Evolutionary conservation across 2,888 invertebrate genomes (phyloP), one percentile per base, ranked within the genome.

Genomic region (Heliconius ismenius): DNA sequence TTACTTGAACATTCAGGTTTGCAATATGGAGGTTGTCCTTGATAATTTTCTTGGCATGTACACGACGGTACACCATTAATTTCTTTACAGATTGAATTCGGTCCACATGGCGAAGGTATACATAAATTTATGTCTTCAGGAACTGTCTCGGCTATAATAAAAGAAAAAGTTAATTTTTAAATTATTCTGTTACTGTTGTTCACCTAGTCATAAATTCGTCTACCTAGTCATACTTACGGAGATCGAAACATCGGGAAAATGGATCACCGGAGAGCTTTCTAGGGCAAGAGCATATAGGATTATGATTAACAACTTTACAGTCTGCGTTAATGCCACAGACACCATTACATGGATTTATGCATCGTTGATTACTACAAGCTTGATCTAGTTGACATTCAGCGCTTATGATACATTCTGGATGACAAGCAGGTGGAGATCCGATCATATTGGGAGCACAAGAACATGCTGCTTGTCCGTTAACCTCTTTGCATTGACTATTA

Each of bases 1-100:
- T 97, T 97, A 80, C 96, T 96, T 69, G 96, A 94, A 87, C 98
- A 98, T 91, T 97, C 97, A 1, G 97, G 97, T 81, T 96, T 94
- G 83, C 97, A 97, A 83, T 96, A 96, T 4, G 97, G 97, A 73
- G 97, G 96, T 79, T 95, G 94, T 39, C 97, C 97, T 65, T 95
- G 94, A 83, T 95, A 96, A 76, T 95, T 95, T 75, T 96, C 95
- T 74, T 96, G 87, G 83, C 98, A 98, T 58, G 96, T 96, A 84
- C 98, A 98, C 1, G 97, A 96, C 4, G 97, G 97, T 13, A 95
- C 95, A 81, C 96, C 96, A 79, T 96, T 96, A 18, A 95, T 88
- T 76, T 96, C 95, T 87, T 95, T 95, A 85, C 97, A 97, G 83
- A 96, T 95, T 0, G 97, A 95, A 85, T 96, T 96, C 0, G 97